Evolutionary conservation across 92 coral and sea anemone species (phyloP).

Genomic region (Parazoanthus swiftii): DNA sequence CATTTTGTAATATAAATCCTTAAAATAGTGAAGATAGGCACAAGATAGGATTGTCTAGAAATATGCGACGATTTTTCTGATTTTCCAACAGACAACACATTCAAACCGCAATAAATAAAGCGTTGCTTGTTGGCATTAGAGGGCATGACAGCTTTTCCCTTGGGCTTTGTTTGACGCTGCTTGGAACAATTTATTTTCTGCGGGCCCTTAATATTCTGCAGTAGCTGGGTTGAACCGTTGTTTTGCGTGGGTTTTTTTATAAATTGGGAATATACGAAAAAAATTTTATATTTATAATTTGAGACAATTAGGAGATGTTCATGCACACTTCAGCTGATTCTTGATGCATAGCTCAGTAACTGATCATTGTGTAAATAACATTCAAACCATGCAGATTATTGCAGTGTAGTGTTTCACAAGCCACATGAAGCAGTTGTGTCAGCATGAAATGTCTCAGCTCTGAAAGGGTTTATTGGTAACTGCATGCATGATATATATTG

Average conservation of each 20-base stretch:
- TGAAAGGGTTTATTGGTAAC: background rate
- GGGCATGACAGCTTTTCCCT: constrained; percentile 17
- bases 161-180: constrained; percentile 34
- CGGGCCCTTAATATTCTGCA: background rate
- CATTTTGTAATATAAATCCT: background rate
- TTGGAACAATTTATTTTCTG: background rate
- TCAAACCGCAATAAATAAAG: background rate
- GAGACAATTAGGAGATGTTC: background rate
- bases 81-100: constrained; percentile 6
- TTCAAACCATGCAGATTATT: constrained; percentile 23
- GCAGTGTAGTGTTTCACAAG: constrained; percentile 11
- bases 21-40: background rate
- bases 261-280: background rate
- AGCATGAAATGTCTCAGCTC: background rate
- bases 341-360: constrained; percentile 27
- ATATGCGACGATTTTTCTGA: background rate
- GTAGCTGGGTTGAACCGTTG: background rate
- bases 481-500: background rate
- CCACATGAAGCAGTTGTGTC: background rate
- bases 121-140: constrained; percentile 8
- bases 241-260: background rate
- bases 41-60: background rate
- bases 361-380: constrained; percentile 27
- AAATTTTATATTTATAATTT: background rate
- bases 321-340: background rate